These are phyloP conservation scores for Chiroxiphia lanceolata DNA, from an alignment of 2,797 vertebrate genomes.

Conservation along the genomic window DNA sequence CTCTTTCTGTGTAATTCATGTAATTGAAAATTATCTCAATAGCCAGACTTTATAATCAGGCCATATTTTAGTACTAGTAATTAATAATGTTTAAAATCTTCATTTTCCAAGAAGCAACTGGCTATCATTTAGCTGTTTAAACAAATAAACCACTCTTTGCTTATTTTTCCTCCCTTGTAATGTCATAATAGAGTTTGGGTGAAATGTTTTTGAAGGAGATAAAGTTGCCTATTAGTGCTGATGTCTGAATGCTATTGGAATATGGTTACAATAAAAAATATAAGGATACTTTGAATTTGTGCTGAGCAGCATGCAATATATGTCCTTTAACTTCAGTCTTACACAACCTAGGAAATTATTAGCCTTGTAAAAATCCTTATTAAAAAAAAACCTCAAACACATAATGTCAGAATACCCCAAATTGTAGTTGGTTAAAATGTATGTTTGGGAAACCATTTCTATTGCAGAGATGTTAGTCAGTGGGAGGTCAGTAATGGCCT, in stretches of 20 bases:
- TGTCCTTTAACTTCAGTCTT: not conserved
- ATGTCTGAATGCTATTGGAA: not conserved
- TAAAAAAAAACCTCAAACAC: not conserved
- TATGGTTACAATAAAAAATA: not conserved
- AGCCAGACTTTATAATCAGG: not conserved
- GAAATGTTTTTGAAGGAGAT: not conserved
- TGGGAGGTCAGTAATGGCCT: conserved; percentile 38
- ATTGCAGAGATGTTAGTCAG: conserved; percentile 25
- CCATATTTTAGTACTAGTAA: not conserved
- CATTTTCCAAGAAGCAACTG: not conserved
- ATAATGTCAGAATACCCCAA: not conserved
- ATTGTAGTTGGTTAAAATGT: not conserved
- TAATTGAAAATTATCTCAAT: not conserved
- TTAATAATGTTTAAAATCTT: not conserved
- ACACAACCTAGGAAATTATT: not conserved
- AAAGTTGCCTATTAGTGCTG: not conserved
- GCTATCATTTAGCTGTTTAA: not conserved
- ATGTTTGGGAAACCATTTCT: not conserved
- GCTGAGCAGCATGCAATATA: not conserved
- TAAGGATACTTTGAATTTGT: not conserved
- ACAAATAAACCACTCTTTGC: not conserved
- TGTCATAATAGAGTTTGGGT: not conserved
- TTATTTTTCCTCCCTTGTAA: not conserved
- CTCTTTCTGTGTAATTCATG: not conserved
- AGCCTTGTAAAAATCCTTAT: not conserved